A percentile compares a stretch with the other conserved stretches of the same genome.
Evolutionary conservation across 2,797 vertebrate species (phyloP).

Genomic region (Australoheros facetus): DNA sequence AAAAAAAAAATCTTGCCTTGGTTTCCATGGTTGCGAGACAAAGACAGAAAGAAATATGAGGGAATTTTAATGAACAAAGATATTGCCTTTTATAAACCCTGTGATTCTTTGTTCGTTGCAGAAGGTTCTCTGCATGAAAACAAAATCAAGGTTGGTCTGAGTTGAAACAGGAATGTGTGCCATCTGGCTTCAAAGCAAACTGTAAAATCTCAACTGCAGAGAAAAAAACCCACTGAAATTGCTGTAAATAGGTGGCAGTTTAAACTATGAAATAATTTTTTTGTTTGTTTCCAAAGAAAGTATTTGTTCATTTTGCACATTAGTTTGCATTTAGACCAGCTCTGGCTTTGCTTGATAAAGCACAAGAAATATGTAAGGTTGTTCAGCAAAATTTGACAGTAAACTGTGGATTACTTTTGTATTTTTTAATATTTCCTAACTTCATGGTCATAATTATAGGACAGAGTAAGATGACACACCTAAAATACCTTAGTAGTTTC

Average conservation of each 20-base stretch:
- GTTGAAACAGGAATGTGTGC: conserved; percentile 9
- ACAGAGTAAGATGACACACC: neutral
- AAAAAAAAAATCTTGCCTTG: conserved; percentile 39
- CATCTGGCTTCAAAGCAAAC: conserved; percentile 18
- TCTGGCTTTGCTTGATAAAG: too few relatives aligned
- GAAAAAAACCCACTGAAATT: neutral
- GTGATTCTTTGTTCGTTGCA: conserved; percentile 26
- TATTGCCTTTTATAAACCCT: conserved; percentile 32
- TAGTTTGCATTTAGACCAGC: too few relatives aligned
- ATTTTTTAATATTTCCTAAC: neutral
- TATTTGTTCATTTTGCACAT: too few relatives aligned
- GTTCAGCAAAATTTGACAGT: too few relatives aligned
- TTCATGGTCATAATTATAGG: neutral
- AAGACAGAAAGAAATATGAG: conserved; percentile 53
- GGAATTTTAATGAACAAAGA: conserved; percentile 41
- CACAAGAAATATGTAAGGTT: too few relatives aligned
- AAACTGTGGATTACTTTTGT: too few relatives aligned
- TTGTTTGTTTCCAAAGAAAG: too few relatives aligned
- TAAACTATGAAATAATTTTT: neutral
- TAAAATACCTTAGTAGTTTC: too few relatives aligned
- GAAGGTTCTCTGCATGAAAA: conserved; percentile 7
- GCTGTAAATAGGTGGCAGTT: neutral
- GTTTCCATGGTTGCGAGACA: conserved; percentile 74
- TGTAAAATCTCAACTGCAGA: neutral
- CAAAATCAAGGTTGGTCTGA: conserved; percentile 23